Conservation (phyloP, 2,797 vertebrate species). For the Lophius americanus region DNA sequence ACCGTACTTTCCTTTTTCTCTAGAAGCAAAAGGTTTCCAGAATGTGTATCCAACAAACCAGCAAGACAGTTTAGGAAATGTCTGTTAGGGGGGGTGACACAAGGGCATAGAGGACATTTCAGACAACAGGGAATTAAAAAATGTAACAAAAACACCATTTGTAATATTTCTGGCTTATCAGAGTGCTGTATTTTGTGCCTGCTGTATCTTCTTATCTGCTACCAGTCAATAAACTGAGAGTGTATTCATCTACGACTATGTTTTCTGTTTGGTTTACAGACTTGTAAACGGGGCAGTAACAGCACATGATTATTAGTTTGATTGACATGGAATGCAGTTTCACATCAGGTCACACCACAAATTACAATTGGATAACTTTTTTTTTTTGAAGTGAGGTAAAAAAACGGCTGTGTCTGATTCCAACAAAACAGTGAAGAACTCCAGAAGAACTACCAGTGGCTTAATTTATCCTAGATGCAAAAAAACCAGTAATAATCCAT, state of each 20-base stretch:
- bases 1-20: constrained; percentile 61
- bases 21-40: constrained; percentile 48
- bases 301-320: constrained; percentile 3
- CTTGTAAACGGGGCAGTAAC: background rate
- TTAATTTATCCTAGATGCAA: background rate
- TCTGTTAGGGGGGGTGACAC: constrained; percentile 14
- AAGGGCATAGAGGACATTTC: constrained; percentile 40
- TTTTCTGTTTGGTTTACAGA: background rate
- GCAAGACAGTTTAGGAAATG: constrained; percentile 43
- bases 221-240: constrained; percentile 75
- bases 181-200: constrained; percentile 78
- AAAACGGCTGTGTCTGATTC: constrained; percentile 8
- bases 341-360: background rate
- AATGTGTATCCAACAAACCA: constrained; percentile 60
- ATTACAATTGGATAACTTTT: constrained; percentile 6
- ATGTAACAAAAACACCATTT: constrained; percentile 41
- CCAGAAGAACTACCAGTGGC: no score
- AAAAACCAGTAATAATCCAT: background rate
- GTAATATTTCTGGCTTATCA: constrained; percentile 70
- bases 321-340: background rate
- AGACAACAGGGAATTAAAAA: constrained; percentile 11
- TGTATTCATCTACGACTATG: constrained; percentile 41
- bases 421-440: background rate
- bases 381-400: background rate
- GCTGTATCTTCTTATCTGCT: constrained; percentile 72